A percentile compares a stretch with the other conserved stretches of the same genome.
These are phyloP conservation scores for Caenorhabditis latens DNA, from an alignment of 1,140 invertebrate genomes.

Conservation along the genomic window DNA sequence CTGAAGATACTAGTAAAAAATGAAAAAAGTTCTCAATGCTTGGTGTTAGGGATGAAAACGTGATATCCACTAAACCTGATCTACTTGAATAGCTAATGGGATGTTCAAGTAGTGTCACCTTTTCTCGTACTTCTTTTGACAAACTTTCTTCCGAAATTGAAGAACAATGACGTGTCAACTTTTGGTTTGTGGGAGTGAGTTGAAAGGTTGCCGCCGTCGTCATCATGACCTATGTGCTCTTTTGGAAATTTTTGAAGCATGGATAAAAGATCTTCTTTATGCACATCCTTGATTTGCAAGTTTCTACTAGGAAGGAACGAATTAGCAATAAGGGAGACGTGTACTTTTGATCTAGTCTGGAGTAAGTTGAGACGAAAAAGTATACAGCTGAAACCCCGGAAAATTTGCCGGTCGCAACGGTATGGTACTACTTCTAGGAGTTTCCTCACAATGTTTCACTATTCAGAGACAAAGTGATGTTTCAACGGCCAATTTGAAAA, in stretches of 20 bases:
- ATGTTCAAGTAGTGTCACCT: conserved; percentile 30
- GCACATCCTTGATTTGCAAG: conserved; percentile 39
- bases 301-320: background rate
- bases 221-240: conserved; percentile 29
- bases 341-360: conserved; percentile 21
- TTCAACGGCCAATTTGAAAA: background rate
- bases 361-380: background rate
- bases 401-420: too few species aligned
- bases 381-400: background rate
- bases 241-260: conserved; percentile 51
- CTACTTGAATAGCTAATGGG: conserved; percentile 24
- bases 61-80: conserved; percentile 34
- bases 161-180: conserved; percentile 30
- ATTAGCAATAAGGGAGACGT: conserved; percentile 15
- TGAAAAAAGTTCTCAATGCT: background rate
- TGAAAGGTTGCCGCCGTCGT: conserved; percentile 16
- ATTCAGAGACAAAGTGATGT: background rate
- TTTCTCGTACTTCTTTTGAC: conserved; percentile 2
- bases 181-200: background rate
- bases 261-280: conserved; percentile 22
- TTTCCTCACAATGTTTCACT: background rate
- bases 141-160: background rate
- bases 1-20: background rate
- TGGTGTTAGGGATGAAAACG: background rate
- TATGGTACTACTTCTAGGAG: background rate